Evolutionary conservation across 2,888 invertebrate species (phyloP).

Genomic region (Acanthopleura granulata): DNA sequence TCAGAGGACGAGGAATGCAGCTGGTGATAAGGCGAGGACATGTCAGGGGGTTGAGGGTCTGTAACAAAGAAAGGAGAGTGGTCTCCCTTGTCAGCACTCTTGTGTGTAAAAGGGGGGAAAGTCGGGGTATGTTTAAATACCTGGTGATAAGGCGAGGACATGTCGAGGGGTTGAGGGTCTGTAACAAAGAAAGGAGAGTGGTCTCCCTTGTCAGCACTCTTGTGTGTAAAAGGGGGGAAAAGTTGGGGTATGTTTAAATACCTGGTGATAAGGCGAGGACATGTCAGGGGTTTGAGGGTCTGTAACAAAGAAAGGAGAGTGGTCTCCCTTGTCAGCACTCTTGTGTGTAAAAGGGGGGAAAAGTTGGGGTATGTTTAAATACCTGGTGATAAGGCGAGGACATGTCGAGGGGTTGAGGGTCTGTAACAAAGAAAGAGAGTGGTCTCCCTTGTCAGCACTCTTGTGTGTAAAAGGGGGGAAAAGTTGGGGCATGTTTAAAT

Average conservation of each 20-base stretch:
- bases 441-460: background rate
- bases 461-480: background rate
- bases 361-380: too few species aligned
- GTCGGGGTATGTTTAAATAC: too few species aligned
- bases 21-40: constrained; percentile 15
- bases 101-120: background rate
- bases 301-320: constrained; percentile 28
- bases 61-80: constrained; percentile 26
- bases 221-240: background rate
- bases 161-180: constrained; percentile 31
- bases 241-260: too few species aligned
- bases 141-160: constrained; percentile 14
- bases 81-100: constrained; percentile 1
- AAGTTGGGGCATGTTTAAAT: too few species aligned
- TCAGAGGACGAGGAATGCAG: constrained; percentile 15
- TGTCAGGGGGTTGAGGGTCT: constrained; percentile 31
- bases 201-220: constrained; percentile 1
- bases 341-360: background rate
- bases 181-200: constrained; percentile 26
- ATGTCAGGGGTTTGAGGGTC: constrained; percentile 31
- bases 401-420: constrained; percentile 29
- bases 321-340: background rate
- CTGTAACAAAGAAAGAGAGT: constrained; percentile 29
- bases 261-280: constrained; percentile 5
- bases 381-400: constrained; percentile 1